Conservation (phyloP, 2,113 vertebrate species). For the Ondatra zibethicus region DNA sequence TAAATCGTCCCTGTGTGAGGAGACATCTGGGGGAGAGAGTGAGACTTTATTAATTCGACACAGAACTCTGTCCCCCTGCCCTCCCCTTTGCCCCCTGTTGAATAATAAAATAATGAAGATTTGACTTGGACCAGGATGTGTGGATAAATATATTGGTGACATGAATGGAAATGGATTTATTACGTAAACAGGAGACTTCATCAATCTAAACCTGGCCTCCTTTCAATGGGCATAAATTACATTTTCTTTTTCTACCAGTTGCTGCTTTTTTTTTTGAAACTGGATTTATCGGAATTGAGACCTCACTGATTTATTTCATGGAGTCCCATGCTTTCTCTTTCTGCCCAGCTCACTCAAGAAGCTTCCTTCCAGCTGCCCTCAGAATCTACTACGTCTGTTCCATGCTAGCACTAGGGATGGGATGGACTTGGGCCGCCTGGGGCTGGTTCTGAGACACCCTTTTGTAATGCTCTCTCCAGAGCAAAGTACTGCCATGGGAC, state of each 20-base stretch:
- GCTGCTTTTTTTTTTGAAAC: slow-evolving; percentile 65
- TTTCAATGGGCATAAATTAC: slow-evolving; percentile 84
- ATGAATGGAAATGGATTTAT: slow-evolving; percentile 85
- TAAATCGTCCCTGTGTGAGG: slow-evolving; percentile 83
- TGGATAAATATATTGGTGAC: slow-evolving; percentile 85
- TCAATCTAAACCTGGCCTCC: slow-evolving; percentile 83
- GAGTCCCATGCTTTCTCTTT: slow-evolving; percentile 68
- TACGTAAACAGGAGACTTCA: slow-evolving; percentile 84
- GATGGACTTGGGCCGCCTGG: neutral
- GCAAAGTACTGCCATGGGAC: neutral
- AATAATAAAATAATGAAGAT: slow-evolving; percentile 86
- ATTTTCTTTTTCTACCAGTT: slow-evolving; percentile 83
- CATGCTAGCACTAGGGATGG: neutral
- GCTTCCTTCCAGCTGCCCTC: slow-evolving; percentile 17
- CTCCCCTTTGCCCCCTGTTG: slow-evolving; percentile 79
- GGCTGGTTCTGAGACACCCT: neutral
- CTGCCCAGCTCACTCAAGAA: slow-evolving; percentile 62
- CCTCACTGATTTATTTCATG: slow-evolving; percentile 79
- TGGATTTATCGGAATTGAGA: slow-evolving; percentile 82
- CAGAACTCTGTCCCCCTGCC: slow-evolving; percentile 80
- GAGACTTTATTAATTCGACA: slow-evolving; percentile 85
- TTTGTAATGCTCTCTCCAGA: neutral
- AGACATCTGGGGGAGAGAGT: slow-evolving; percentile 80
- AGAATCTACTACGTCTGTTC: neutral
- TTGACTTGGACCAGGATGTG: slow-evolving; percentile 84